phyloP scores from a whole-genome alignment of 1,140 invertebrate genomes.

The Procambarus clarkii region DNA sequence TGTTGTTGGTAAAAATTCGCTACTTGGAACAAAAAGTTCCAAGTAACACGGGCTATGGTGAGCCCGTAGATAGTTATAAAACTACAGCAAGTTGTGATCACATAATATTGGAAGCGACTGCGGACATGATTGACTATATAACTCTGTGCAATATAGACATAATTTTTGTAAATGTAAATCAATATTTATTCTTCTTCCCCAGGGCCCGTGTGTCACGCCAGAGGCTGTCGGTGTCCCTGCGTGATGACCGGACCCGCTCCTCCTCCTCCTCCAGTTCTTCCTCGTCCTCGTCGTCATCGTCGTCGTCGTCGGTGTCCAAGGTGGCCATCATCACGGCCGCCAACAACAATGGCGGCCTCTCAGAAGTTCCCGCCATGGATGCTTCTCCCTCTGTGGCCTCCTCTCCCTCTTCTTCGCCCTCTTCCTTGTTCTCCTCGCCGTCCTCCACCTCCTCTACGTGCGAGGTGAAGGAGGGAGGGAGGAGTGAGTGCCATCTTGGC shows the following conservation, averaged over 20 bases:
- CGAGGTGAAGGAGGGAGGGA: slow-evolving; percentile 25
- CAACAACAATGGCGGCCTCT: neutral
- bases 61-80: too few relatives aligned
- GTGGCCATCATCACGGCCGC: slow-evolving; percentile 42
- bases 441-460: slow-evolving; percentile 44
- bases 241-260: slow-evolving; percentile 40
- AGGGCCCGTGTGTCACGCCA: slow-evolving; percentile 58
- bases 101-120: too few relatives aligned
- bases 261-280: slow-evolving; percentile 16
- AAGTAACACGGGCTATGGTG: too few relatives aligned
- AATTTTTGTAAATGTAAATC: too few relatives aligned
- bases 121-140: too few relatives aligned
- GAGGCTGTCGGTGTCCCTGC: slow-evolving; percentile 29
- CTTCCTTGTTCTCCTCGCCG: slow-evolving; percentile 55
- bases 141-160: too few relatives aligned
- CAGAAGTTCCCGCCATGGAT: neutral
- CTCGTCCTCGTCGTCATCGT: slow-evolving; percentile 22
- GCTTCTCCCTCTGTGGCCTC: slow-evolving; percentile 24
- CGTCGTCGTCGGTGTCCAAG: slow-evolving; percentile 21
- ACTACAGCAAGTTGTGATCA: too few relatives aligned
- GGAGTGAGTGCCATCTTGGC: neutral
- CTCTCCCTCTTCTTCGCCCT: slow-evolving; percentile 38
- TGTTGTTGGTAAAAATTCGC: too few relatives aligned
- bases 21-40: too few relatives aligned
- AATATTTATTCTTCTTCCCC: neutral